phyloP scores from a whole-genome alignment of 1,140 invertebrate genomes.

The Glomeris maerens region DNA sequence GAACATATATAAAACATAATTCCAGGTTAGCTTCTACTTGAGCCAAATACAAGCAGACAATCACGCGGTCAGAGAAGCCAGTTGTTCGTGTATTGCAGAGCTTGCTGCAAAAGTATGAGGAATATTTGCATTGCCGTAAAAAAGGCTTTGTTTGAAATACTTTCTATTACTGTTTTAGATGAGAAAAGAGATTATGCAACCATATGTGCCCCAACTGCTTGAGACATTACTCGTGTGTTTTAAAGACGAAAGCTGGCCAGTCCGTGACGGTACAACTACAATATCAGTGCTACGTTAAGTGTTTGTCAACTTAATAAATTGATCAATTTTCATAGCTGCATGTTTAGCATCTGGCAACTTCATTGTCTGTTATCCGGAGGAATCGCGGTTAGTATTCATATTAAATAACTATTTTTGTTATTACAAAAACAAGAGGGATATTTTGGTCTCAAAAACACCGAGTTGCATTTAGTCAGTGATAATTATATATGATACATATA shows the following conservation, averaged over 20 bases:
- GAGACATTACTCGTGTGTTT: conserved; percentile 37
- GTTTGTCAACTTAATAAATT: no score
- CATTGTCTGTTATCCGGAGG: conserved; percentile 37
- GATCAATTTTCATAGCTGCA: conserved; percentile 33
- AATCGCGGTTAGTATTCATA: conserved; percentile 27
- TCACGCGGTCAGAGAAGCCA: conserved; percentile 43
- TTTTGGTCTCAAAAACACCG: no score
- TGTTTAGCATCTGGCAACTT: conserved; percentile 44
- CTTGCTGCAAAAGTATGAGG: conserved; percentile 38
- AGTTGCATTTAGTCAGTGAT: no score
- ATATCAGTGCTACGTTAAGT: no score
- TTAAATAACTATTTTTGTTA: conserved; percentile 8
- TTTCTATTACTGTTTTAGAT: conserved; percentile 23
- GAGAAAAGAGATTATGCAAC: conserved; percentile 28
- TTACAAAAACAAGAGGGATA: conserved; percentile 1
- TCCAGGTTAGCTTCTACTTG: conserved; percentile 38
- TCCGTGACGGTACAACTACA: conserved; percentile 37
- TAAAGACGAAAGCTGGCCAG: conserved; percentile 43
- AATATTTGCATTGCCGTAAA: not conserved
- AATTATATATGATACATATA: no score
- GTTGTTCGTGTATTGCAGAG: conserved; percentile 44
- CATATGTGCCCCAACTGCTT: conserved; percentile 32
- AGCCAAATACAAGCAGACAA: conserved; percentile 38
- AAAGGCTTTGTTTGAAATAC: not conserved
- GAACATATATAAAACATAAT: not conserved